A percentile compares a stretch with the other conserved stretches of the same genome.
These are phyloP conservation scores for Paradisaea rubra DNA, from an alignment of 2,113 vertebrate species.

Conservation along the genomic window DNA sequence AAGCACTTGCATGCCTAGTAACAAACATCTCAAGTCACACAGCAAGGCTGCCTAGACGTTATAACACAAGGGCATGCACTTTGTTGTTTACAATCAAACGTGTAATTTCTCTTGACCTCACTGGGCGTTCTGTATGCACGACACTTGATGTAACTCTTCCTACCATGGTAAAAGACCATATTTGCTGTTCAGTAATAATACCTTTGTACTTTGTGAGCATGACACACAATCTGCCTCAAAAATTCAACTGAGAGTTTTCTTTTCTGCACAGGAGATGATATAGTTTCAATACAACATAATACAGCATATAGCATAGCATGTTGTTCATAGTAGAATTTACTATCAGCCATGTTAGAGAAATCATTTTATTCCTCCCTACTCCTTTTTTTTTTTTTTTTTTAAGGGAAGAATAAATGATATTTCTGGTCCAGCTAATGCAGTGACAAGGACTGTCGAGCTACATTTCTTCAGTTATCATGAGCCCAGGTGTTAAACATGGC, in stretches of 20 bases:
- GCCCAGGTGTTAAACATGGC: conserved; percentile 61
- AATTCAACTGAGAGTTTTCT: not conserved
- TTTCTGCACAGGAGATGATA: not conserved
- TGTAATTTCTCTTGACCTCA: not conserved
- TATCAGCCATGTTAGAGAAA: not conserved
- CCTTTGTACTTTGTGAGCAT: not conserved
- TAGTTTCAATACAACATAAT: not conserved
- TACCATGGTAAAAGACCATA: not conserved
- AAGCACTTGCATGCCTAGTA: not conserved
- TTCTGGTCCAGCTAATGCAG: not conserved
- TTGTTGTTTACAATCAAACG: not conserved
- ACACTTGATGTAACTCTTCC: not conserved
- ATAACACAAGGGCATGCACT: not conserved
- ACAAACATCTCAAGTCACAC: not conserved
- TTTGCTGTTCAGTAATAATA: not conserved
- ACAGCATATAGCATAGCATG: not conserved
- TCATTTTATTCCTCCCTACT: rapidly evolving
- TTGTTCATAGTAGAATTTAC: not conserved
- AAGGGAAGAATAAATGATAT: not conserved
- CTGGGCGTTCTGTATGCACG: not conserved
- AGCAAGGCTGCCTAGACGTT: not conserved
- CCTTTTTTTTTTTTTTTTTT: not conserved
- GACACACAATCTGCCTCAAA: not conserved
- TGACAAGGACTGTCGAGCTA: conserved; percentile 33
- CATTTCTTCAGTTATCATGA: conserved; percentile 38